Percentiles rank a stretch among this genome's conserved stretches.
Conservation (phyloP, 1,140 invertebrate genomes). For the Halictus rubicundus region DNA sequence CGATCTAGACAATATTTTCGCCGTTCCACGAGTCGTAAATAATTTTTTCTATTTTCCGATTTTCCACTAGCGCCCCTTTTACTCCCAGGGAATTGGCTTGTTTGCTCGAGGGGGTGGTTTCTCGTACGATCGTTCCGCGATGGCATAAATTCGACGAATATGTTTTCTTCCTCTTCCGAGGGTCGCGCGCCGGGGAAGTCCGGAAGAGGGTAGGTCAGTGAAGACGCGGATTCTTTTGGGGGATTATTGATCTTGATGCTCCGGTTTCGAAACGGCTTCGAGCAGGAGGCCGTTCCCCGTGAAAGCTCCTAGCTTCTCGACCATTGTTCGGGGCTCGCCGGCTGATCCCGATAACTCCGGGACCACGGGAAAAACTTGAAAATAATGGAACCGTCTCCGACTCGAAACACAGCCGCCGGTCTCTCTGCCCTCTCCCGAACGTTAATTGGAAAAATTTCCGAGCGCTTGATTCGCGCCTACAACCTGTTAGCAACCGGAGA, state of each 20-base stretch:
- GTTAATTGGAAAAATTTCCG: too few relatives aligned
- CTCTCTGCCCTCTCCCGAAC: too few relatives aligned
- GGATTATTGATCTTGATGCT: conserved; percentile 38
- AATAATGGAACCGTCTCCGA: too few relatives aligned
- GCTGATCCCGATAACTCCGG: not conserved
- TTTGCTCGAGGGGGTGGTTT: not conserved
- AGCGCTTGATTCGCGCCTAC: too few relatives aligned
- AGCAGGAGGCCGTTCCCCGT: not conserved
- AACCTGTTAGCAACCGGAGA: too few relatives aligned
- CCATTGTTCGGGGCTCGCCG: not conserved
- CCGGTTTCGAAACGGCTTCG: conserved; percentile 8
- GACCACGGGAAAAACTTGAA: not conserved
- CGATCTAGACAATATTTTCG: too few relatives aligned
- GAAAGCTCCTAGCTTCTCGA: not conserved
- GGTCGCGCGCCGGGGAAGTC: not conserved
- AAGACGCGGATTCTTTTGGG: conserved; percentile 32
- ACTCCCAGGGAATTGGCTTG: not conserved
- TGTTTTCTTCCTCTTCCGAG: not conserved
- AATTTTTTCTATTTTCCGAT: not conserved
- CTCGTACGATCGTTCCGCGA: not conserved
- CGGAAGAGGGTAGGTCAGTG: conserved; percentile 34
- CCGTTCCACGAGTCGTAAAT: too few relatives aligned
- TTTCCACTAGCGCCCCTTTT: not conserved
- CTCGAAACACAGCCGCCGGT: too few relatives aligned
- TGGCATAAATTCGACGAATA: conserved; percentile 9